Conservation (phyloP, 2,888 invertebrate genomes). For the Tenthredo livida region DNA sequence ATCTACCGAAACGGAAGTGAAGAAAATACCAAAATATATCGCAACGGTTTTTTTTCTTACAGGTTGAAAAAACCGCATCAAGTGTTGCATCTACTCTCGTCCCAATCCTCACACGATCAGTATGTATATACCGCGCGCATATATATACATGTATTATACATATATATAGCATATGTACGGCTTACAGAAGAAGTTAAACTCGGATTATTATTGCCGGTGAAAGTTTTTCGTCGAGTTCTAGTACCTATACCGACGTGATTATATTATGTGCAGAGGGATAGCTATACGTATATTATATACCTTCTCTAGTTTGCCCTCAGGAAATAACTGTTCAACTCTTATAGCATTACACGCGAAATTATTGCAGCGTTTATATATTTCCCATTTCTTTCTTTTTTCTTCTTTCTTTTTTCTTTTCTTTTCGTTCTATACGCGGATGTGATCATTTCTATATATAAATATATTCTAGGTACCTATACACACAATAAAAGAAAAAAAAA, state of each 20-base stretch:
- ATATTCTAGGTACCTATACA: background rate
- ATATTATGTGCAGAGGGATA: background rate
- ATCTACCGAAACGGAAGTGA: background rate
- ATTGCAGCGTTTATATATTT: background rate
- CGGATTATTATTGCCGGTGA: slow-evolving; percentile 23
- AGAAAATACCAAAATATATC: background rate
- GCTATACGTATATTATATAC: background rate
- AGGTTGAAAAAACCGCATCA: background rate
- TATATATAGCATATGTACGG: too few species aligned
- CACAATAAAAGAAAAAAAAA: too few species aligned
- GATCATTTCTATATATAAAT: background rate
- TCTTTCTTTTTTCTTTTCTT: background rate
- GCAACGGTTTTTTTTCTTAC: background rate
- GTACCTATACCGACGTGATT: background rate
- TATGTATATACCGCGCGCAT: background rate
- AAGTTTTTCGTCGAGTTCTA: slow-evolving; percentile 42
- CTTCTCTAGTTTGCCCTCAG: slow-evolving; percentile 20
- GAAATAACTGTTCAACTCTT: slow-evolving; percentile 31
- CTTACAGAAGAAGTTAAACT: background rate
- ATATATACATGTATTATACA: background rate
- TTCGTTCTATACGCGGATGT: background rate
- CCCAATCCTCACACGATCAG: background rate
- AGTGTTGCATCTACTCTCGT: background rate
- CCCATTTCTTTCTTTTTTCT: background rate
- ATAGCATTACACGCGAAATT: slow-evolving; percentile 10